A percentile compares a stretch with the other conserved stretches of the same genome.
These are phyloP conservation scores for Petrolisthes cinctipes DNA, from an alignment of 2,888 invertebrate genomes.

Conservation along the genomic window DNA sequence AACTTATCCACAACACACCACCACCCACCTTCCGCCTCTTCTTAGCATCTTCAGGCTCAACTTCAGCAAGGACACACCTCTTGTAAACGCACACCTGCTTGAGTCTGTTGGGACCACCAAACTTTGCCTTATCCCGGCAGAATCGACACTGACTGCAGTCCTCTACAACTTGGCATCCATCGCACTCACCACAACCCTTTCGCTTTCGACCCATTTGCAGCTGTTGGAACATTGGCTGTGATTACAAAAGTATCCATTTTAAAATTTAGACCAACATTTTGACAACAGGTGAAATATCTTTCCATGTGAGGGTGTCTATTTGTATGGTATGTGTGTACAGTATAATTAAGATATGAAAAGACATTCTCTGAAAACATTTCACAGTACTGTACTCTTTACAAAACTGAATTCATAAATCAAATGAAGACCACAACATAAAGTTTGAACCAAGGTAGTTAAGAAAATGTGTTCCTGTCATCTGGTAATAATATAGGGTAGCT, in stretches of 20 bases:
- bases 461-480: no score
- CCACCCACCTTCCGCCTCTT: slow-evolving; percentile 57
- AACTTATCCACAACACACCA: background rate
- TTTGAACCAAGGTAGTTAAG: no score
- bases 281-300: no score
- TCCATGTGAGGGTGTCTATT: no score
- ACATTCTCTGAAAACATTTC: no score
- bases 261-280: background rate
- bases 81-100: slow-evolving; percentile 64
- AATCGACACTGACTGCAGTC: slow-evolving; percentile 64
- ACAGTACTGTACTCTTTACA: no score
- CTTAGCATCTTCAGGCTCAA: slow-evolving; percentile 55
- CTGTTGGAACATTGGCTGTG: no score
- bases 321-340: no score
- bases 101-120: slow-evolving; percentile 63
- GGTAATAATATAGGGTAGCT: no score
- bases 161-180: slow-evolving; percentile 59
- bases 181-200: slow-evolving; percentile 62
- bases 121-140: slow-evolving; percentile 64
- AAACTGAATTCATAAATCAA: no score
- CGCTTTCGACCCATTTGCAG: slow-evolving; percentile 61
- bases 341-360: no score
- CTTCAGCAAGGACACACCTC: slow-evolving; percentile 56
- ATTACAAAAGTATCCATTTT: background rate
- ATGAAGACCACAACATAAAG: no score